Evolutionary conservation across 2,797 vertebrate species (phyloP).

Genomic region (Acanthiza pusilla): DNA sequence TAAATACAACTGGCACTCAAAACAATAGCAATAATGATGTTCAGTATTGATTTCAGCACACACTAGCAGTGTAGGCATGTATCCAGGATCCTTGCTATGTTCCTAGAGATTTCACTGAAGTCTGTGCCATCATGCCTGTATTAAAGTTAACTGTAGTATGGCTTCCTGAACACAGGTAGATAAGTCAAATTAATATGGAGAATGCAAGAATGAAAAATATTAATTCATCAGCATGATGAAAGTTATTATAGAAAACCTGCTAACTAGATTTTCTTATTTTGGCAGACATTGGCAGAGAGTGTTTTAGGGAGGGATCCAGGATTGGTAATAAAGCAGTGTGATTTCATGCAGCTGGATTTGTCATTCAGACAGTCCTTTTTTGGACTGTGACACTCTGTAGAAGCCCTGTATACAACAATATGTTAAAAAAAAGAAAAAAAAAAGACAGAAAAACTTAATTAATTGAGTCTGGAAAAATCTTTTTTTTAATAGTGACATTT

Average conservation of each 20-base stretch:
- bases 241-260: background rate
- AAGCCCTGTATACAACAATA: background rate
- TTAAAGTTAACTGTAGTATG: background rate
- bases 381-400: background rate
- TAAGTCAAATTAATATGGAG: background rate
- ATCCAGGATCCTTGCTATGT: background rate
- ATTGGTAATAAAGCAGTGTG: background rate
- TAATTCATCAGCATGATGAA: background rate
- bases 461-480: background rate
- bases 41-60: background rate
- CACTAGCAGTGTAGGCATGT: background rate
- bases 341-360: constrained; percentile 6
- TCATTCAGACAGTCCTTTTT: background rate
- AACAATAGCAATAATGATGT: background rate
- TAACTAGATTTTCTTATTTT: background rate
- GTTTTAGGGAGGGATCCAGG: background rate
- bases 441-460: background rate
- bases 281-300: background rate
- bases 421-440: background rate
- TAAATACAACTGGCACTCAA: background rate
- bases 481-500: background rate
- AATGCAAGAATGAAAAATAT: background rate
- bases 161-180: background rate
- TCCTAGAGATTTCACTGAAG: background rate
- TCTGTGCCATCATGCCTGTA: background rate